These are phyloP conservation scores for Meliscaeva auricollis DNA, from an alignment of 2,888 invertebrate species.

Conservation along the genomic window DNA sequence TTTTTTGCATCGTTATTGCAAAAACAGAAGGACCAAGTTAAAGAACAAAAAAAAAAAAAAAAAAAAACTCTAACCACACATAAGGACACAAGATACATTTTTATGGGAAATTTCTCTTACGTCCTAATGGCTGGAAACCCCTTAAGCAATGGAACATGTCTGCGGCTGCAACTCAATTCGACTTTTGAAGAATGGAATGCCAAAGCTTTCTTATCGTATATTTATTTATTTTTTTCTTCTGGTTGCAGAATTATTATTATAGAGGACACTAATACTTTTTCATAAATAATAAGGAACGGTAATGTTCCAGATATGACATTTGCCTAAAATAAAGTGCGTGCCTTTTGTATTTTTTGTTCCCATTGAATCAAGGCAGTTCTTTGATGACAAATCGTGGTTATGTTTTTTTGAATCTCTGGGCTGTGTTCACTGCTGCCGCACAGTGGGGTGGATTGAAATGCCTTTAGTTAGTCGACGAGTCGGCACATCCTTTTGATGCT, in stretches of 20 bases:
- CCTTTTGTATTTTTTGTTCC: conserved; percentile 17
- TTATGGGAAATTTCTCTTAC: conserved; percentile 57
- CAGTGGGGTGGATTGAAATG: conserved; percentile 54
- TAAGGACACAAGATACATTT: conserved; percentile 48
- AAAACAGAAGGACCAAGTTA: conserved; percentile 28
- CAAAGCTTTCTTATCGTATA: conserved; percentile 15
- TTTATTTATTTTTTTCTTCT: not conserved
- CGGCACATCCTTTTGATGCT: conserved; percentile 64
- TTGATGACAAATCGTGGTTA: conserved; percentile 35
- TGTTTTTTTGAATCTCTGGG: conserved; percentile 2
- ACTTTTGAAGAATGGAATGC: conserved; percentile 34
- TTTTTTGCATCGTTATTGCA: conserved; percentile 35
- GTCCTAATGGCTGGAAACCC: conserved; percentile 58
- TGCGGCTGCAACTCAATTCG: conserved; percentile 35
- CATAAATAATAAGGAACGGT: conserved; percentile 28
- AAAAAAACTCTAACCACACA: conserved; percentile 23
- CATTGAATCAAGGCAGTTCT: conserved; percentile 39
- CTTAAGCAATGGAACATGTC: conserved; percentile 56
- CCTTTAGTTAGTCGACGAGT: conserved; percentile 41
- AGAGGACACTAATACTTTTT: conserved; percentile 38
- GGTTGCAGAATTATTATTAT: conserved; percentile 6
- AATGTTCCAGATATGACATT: conserved; percentile 42
- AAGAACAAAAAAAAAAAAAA: conserved; percentile 32
- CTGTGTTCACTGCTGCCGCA: not conserved
- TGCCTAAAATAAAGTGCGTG: conserved; percentile 44